Evolutionary conservation across 2,888 invertebrate genomes (phyloP).

Genomic region (Drosophila rellima): DNA sequence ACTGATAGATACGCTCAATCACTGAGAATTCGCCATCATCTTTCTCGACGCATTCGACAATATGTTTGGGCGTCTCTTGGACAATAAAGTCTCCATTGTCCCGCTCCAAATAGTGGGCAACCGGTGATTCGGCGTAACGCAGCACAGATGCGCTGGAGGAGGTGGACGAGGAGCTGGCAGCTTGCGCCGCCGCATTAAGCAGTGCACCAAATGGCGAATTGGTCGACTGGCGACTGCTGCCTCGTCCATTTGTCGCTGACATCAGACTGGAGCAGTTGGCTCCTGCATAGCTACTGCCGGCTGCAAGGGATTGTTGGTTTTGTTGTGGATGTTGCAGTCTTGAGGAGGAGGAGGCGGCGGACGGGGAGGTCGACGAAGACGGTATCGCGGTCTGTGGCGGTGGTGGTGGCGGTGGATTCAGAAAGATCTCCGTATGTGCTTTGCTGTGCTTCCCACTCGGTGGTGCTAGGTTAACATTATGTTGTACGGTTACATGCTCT

Average conservation of each 20-base stretch:
- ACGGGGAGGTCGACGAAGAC: constrained; percentile 26
- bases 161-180: constrained; percentile 74
- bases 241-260: constrained; percentile 22
- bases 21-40: constrained; percentile 86
- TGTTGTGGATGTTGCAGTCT: constrained; percentile 54
- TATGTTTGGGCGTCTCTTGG: constrained; percentile 85
- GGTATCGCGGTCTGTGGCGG: constrained; percentile 45
- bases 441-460: constrained; percentile 67
- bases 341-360: constrained; percentile 22
- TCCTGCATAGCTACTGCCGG: constrained; percentile 27
- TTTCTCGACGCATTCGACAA: constrained; percentile 85
- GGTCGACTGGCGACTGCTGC: constrained; percentile 65
- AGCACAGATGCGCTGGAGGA: constrained; percentile 82
- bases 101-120: constrained; percentile 85
- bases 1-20: constrained; percentile 85
- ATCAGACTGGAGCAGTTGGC: constrained; percentile 24
- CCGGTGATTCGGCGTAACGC: constrained; percentile 84
- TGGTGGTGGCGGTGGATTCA: constrained; percentile 73
- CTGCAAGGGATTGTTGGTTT: constrained; percentile 39
- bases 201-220: constrained; percentile 81
- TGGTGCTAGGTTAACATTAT: constrained; percentile 61
- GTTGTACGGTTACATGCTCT: constrained; percentile 59
- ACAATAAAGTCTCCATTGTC: constrained; percentile 86
- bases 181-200: constrained; percentile 70
- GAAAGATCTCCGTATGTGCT: constrained; percentile 63